Base-by-base conservation (phyloP, 2,113 vertebrate genomes). In the Odocoileus virginianus region DNA sequence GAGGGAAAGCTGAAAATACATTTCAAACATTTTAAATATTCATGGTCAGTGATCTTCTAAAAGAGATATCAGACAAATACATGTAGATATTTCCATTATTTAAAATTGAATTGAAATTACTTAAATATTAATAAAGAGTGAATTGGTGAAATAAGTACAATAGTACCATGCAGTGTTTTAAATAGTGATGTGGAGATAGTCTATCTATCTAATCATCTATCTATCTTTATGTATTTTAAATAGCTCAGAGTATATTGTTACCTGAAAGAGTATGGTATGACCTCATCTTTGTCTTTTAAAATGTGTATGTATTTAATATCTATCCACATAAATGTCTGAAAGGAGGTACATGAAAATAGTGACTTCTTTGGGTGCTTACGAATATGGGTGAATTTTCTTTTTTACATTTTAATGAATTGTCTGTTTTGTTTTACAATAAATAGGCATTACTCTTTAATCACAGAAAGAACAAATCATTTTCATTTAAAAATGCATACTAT, bases 351-450 rank as follows among this genome's bases (percentile, higher is more conserved):
- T 71, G 57, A 54, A 61, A 90, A 85, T 71, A 50, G 30, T 79
- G 10, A 4, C 93, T 97, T 97, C 83, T 95, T 89, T 87, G 28
- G 10, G 21, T 79, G 27, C 15, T 94, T 85, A 90, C 8, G 2
- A 74, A 74, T 87, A 71, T 55, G 27, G 2, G 15, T 93, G 55
- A 71, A 19, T 61, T 96, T 57, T 45, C 9, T 45, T 58, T 25
- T n/a, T 28, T 74, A 82, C 47, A 81, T 43, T 89, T 89, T 55
- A 91, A 91, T 81, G 45, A 60, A 36, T 81, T 93, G 30, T 45
- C 19, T 85, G 33, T 55, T 95, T 87, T 94, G 21, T 30, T 98
- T 96, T 94, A 23, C 21, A 60, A 95, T 43, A 90, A 50, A 61
- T 94, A n/a, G 21, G 0, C 47, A 76, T 79, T 87, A 93, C 87